Base-by-base conservation (phyloP, 1,140 invertebrate species). In the Camponotus vicinus region DNA sequence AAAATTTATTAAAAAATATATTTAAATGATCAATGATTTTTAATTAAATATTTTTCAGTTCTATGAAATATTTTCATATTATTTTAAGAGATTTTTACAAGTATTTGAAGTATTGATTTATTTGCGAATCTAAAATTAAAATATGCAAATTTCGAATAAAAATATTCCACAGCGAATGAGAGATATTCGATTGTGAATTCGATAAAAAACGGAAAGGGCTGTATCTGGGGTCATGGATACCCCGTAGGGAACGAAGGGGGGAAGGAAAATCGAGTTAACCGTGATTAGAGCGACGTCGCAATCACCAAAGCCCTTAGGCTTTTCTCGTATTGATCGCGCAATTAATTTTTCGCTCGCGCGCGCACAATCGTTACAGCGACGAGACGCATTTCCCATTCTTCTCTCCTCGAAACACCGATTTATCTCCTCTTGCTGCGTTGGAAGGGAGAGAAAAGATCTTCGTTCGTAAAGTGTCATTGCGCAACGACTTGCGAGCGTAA, bases 311-410 rank as follows among this genome's bases (percentile, higher is more conserved):
- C 67, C 52, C 42, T 73, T 21, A 34, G 8, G 76, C 32, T 70
- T 42, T 45, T 40, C 11, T 45, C 18, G 55, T 83, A 83, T 83
- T 83, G 79, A 83, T 82, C 67, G 67, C 37, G 21, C 40, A 49
- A 83, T 83, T 73, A 83, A 73, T 73, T 83, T 83, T 61, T 83
- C 55, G 49, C 32, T 63, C 69, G 32, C 27, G 55, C 67, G 34
- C 67, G 27, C 76, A 37, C n/a, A 55, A 79, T 79, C 21, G 45
- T 27, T 9, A 18, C 13, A 6, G 1, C 9, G 18, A 8, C 13
- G 15, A 5, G 34, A 18, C 18, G 21, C 55, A 55, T 82, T 49
- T 61, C 11, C 7, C n/a, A 42, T 21, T 80, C 52, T 45, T 69
- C 21, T 40, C 13, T 37, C 7, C n/a, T 49, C 8, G n/a, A n/a